Evolutionary conservation across 2,113 vertebrate species (phyloP), one percentile per base, ranked within the genome.

Genomic region (Apeltes quadracus): DNA sequence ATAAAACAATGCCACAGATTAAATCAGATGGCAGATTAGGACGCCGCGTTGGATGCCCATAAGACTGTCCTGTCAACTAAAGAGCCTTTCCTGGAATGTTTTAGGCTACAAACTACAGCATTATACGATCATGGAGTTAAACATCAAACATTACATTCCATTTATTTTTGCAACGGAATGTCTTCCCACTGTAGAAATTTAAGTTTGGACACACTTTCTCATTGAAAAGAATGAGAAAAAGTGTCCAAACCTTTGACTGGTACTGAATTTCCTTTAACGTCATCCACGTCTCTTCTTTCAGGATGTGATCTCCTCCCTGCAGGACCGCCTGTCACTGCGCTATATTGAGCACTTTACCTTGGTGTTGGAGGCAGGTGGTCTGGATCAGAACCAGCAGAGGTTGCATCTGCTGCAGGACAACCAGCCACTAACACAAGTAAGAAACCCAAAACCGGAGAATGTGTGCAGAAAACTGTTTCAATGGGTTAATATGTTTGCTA

Each of bases 331-430:
- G 78, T 98, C 97, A n/a, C 91, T 99, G 76, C 96, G 96, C 61
- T 95, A 97, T 90, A 97, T 98, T 23, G 97, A 99, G 92, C 97
- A 99, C 83, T 99, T 99, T 84, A 95, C 96, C 84, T 93, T 99
- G 74, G 96, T 97, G 88, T 92, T 99, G 88, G 97, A 99, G 86
- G 96, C 97, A 64, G 94, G 95, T 39, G 96, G 95, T 62, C 92
- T 96, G 0, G 96, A 98, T 72, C 96, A 97, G 87, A 96, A 93
- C 91, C 95, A 96, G 90, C 95, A 96, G 90, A 96, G 91, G 86
- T 94, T 98, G 80, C 93, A 98, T 74, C 93, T 98, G 69, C 94
- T 99, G 73, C 98, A 98, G 88, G 98, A 99, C 70, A 98, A 95
- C 87, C 97, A 98, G 90, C 96, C 97, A 0, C 93, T 99, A 80